Conservation (phyloP, 2,888 invertebrate species). For the Coleophora deauratella region DNA sequence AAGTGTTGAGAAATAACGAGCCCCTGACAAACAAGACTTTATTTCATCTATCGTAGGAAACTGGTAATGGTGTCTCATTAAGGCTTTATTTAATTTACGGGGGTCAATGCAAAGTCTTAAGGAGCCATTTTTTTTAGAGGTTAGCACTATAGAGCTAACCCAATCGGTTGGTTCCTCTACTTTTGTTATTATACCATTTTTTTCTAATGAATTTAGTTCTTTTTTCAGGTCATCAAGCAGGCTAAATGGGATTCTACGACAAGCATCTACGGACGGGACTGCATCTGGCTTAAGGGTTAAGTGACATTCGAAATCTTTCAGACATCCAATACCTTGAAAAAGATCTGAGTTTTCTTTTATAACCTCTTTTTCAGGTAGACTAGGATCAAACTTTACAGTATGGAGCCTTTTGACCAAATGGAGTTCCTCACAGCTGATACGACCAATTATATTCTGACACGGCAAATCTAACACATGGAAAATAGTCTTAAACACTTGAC, state of each 20-base stretch:
- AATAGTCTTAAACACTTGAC: background rate
- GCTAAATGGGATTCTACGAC: background rate
- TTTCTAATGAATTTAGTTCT: background rate
- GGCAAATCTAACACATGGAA: background rate
- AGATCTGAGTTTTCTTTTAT: background rate
- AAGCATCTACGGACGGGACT: background rate
- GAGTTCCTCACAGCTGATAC: background rate
- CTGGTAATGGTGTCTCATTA: slow-evolving; percentile 14
- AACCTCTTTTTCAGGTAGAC: background rate
- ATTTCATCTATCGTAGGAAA: slow-evolving; percentile 13
- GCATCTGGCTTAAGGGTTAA: background rate
- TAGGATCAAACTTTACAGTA: background rate
- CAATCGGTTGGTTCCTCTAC: slow-evolving; percentile 16
- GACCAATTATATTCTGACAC: background rate
- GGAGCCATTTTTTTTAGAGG: slow-evolving; percentile 15
- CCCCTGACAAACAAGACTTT: slow-evolving; percentile 11
- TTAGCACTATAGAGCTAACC: slow-evolving; percentile 13
- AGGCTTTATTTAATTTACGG: slow-evolving; percentile 13
- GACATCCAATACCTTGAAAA: background rate
- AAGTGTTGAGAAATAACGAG: background rate
- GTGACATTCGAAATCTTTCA: background rate
- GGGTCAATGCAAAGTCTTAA: slow-evolving; percentile 17
- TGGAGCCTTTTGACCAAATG: no score
- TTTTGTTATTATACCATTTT: slow-evolving; percentile 6
- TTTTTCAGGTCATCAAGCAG: background rate